Evolutionary conservation across 2,888 invertebrate genomes (phyloP).

Genomic region (Meteorus cinctellus): DNA sequence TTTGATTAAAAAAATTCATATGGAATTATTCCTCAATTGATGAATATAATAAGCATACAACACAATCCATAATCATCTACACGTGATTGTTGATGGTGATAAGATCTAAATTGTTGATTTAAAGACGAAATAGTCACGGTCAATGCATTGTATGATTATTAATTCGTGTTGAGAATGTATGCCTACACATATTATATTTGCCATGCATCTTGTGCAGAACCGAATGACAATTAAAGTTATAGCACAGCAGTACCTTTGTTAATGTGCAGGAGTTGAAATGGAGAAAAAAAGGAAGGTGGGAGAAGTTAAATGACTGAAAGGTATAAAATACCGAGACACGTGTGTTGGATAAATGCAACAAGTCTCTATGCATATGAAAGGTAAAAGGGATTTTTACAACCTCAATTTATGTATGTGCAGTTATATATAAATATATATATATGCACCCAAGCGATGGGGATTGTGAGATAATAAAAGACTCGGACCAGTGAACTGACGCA

Average conservation of each 20-base stretch:
- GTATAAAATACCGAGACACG: not conserved
- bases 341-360: constrained; percentile 25
- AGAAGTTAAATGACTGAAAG: constrained; percentile 4
- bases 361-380: constrained; percentile 23
- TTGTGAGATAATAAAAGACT: constrained; percentile 35
- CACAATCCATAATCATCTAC: constrained; percentile 32
- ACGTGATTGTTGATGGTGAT: constrained; percentile 12
- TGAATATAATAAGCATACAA: constrained; percentile 8
- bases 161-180: constrained; percentile 4
- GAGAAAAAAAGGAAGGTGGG: not conserved
- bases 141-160: not conserved
- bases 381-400: not conserved
- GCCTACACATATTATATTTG: not conserved
- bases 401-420: constrained; percentile 17
- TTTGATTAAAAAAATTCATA: constrained; percentile 16
- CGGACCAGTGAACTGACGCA: constrained; percentile 34
- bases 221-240: constrained; percentile 32
- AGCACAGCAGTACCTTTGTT: not conserved
- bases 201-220: constrained; percentile 4
- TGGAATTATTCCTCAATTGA: not conserved
- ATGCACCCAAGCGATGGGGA: constrained; percentile 40
- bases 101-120: constrained; percentile 20
- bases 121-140: constrained; percentile 26
- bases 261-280: not conserved
- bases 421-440: constrained; percentile 22